Conservation (phyloP, 2,113 vertebrate genomes). For the Sminthopsis crassicaudata region DNA sequence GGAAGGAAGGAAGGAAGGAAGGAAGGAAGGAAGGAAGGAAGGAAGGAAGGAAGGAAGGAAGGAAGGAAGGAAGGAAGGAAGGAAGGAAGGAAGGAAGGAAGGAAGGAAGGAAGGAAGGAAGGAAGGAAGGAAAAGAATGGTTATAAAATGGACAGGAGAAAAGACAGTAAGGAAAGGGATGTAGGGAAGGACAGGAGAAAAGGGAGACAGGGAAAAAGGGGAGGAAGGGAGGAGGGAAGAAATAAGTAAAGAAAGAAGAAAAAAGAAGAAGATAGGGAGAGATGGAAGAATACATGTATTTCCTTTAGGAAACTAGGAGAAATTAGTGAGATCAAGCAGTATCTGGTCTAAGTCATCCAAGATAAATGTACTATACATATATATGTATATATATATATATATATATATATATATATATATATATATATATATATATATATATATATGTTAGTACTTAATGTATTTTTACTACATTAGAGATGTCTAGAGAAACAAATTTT, state of each 20-base stretch:
- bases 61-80: too few species aligned
- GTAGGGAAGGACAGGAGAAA: background rate
- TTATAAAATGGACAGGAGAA: background rate
- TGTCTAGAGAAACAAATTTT: background rate
- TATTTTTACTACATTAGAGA: background rate
- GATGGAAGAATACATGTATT: background rate
- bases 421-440: too few species aligned
- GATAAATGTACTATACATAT: too few species aligned
- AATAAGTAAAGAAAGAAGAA: too few species aligned
- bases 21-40: rapidly evolving
- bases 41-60: too few species aligned
- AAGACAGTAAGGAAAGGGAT: too few species aligned
- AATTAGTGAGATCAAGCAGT: background rate
- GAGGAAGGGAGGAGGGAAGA: background rate
- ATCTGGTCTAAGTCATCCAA: background rate
- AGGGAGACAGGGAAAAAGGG: background rate
- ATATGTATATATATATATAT: too few species aligned
- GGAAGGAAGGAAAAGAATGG: background rate
- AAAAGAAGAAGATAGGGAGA: background rate
- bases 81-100: background rate
- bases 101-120: background rate
- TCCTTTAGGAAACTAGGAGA: background rate
- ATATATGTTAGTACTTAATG: background rate
- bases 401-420: too few species aligned
- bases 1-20: background rate